phyloP scores from a whole-genome alignment of 2,113 vertebrate species.

The Cariama cristata region DNA sequence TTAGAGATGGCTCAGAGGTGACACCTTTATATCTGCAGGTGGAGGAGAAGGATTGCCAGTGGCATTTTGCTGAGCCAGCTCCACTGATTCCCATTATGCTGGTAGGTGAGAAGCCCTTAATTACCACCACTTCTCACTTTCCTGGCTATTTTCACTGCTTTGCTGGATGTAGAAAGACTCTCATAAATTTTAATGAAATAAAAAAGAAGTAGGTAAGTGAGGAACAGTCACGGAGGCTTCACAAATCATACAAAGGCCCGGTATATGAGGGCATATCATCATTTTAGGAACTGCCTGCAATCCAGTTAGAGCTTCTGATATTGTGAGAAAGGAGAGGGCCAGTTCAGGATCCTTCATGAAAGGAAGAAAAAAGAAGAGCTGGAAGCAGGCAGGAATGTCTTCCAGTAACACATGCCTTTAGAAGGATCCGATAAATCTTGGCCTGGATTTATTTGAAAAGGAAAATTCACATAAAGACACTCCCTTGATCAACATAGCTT shows the following conservation, averaged over 20 bases:
- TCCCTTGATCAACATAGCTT: constrained; percentile 71
- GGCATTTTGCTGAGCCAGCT: not conserved
- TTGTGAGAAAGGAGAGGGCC: not conserved
- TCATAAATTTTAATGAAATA: constrained; percentile 3
- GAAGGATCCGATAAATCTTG: constrained; percentile 63
- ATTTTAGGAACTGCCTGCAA: not conserved
- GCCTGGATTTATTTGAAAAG: constrained; percentile 71
- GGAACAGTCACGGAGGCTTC: not conserved
- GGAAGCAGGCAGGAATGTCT: constrained; percentile 60
- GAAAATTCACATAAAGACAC: constrained; percentile 71
- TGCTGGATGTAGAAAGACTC: not conserved
- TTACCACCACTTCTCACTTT: not conserved
- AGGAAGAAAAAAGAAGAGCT: constrained; percentile 47
- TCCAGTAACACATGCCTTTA: constrained; percentile 59
- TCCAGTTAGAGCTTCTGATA: not conserved
- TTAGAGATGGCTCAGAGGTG: not conserved
- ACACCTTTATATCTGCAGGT: not conserved
- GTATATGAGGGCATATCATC: not conserved
- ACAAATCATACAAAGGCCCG: not conserved
- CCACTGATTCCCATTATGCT: not conserved
- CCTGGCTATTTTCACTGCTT: not conserved
- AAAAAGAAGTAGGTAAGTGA: not conserved
- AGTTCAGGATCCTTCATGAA: not conserved
- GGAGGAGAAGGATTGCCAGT: not conserved
- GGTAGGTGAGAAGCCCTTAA: not conserved